Evolutionary conservation across 2,797 vertebrate species (phyloP).

Genomic region (Bucorvus abyssinicus): DNA sequence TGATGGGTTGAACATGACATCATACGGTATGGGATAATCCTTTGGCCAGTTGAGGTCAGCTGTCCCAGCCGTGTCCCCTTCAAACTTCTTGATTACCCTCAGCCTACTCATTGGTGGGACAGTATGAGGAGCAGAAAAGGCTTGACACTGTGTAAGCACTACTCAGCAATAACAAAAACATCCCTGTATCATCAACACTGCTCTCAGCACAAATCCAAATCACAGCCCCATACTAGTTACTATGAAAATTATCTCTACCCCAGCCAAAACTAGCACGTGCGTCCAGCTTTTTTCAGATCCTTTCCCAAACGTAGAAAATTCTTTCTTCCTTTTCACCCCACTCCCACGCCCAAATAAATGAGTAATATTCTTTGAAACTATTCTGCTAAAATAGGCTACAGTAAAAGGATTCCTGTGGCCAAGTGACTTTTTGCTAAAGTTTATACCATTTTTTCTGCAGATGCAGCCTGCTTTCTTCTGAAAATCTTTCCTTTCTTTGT

Average conservation of each 20-base stretch:
- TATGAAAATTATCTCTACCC: no score
- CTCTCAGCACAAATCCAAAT: no score
- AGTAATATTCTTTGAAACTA: neutral
- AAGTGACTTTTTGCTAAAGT: neutral
- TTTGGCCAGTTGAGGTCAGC: no score
- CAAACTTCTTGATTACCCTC: no score
- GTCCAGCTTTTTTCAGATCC: neutral
- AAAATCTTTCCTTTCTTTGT: neutral
- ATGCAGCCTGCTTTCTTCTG: neutral
- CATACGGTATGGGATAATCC: no score
- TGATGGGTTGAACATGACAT: no score
- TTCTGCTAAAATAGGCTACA: neutral
- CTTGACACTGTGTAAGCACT: no score
- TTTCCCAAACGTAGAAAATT: neutral
- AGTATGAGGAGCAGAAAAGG: neutral
- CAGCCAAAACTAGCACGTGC: neutral
- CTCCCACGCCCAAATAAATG: accelerated
- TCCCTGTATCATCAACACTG: no score
- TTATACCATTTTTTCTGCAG: neutral
- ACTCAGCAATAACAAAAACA: no score
- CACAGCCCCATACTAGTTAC: no score
- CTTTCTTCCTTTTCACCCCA: neutral
- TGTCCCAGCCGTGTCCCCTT: no score
- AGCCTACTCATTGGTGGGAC: no score
- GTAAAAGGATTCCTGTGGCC: neutral